Percentiles rank a stretch among this genome's conserved stretches.
Evolutionary conservation across 2,888 invertebrate species (phyloP).

Genomic region (Itoplectis maculator): DNA sequence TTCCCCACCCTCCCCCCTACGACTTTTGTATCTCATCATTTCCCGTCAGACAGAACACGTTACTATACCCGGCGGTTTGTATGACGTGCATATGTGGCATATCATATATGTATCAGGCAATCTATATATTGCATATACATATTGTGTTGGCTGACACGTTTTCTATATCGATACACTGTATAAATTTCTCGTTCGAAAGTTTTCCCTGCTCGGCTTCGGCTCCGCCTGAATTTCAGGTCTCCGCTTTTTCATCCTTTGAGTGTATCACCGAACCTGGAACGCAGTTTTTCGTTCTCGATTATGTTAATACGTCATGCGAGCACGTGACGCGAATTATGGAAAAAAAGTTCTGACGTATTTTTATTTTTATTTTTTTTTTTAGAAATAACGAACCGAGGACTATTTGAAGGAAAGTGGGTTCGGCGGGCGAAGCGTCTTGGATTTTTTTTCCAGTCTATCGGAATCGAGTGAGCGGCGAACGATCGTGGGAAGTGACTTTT

Average conservation of each 20-base stretch:
- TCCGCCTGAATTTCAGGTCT: slow-evolving; percentile 10
- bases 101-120: neutral
- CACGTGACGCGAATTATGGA: slow-evolving; percentile 11
- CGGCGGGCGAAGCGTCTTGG: neutral
- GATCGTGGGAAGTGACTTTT: slow-evolving; percentile 61
- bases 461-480: slow-evolving; percentile 74
- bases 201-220: neutral
- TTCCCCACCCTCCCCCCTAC: slow-evolving; percentile 7
- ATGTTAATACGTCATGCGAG: slow-evolving; percentile 26
- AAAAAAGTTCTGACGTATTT: slow-evolving; percentile 22
- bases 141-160: neutral
- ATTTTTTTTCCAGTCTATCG: slow-evolving; percentile 26
- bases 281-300: slow-evolving; percentile 1
- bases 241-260: neutral
- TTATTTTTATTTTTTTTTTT: neutral
- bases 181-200: slow-evolving; percentile 26
- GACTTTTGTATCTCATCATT: slow-evolving; percentile 50
- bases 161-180: slow-evolving; percentile 8
- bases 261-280: neutral
- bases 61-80: neutral
- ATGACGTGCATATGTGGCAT: too few relatives aligned
- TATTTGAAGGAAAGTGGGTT: neutral
- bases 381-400: neutral
- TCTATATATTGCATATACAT: slow-evolving; percentile 13
- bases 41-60: neutral